phyloP scores from a whole-genome alignment of 2,888 invertebrate species.

The Drosophila ustulata region DNA sequence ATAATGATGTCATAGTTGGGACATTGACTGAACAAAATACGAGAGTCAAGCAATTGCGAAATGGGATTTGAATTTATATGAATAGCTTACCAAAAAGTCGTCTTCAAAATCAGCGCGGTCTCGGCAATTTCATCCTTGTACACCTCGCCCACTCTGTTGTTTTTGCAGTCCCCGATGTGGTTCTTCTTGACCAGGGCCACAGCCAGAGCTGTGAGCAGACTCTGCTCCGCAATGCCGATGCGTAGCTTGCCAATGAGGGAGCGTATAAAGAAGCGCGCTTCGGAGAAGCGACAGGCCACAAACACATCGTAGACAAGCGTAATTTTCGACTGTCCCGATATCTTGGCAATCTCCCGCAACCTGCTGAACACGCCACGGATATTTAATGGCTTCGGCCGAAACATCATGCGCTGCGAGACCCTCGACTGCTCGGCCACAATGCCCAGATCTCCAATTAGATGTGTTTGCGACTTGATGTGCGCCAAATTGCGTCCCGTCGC shows the following conservation, averaged over 20 bases:
- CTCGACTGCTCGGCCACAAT: conserved; percentile 94
- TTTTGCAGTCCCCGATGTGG: conserved; percentile 85
- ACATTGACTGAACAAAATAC: conserved; percentile 90
- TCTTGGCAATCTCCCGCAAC: conserved; percentile 93
- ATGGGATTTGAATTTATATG: background rate
- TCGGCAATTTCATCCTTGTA: conserved; percentile 88
- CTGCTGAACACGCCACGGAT: conserved; percentile 92
- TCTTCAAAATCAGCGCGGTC: conserved; percentile 92
- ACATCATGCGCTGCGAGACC: conserved; percentile 94
- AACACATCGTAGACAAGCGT: conserved; percentile 96
- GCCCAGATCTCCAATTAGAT: conserved; percentile 93
- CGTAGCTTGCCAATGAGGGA: conserved; percentile 97
- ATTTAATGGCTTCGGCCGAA: conserved; percentile 92
- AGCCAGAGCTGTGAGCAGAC: conserved; percentile 95
- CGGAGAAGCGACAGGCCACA: conserved; percentile 94
- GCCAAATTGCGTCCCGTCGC: conserved; percentile 94
- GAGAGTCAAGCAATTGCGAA: background rate
- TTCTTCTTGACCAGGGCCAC: conserved; percentile 89
- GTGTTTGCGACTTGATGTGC: conserved; percentile 90
- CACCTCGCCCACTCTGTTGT: conserved; percentile 86
- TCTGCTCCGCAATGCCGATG: conserved; percentile 98
- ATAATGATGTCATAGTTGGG: conserved; percentile 96
- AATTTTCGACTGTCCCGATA: conserved; percentile 94
- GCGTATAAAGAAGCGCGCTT: conserved; percentile 95
- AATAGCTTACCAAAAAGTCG: conserved; percentile 92